Percentiles rank a stretch among this genome's conserved stretches.
Conservation (phyloP, 2,888 invertebrate genomes). For the Camponotus fellah region DNA sequence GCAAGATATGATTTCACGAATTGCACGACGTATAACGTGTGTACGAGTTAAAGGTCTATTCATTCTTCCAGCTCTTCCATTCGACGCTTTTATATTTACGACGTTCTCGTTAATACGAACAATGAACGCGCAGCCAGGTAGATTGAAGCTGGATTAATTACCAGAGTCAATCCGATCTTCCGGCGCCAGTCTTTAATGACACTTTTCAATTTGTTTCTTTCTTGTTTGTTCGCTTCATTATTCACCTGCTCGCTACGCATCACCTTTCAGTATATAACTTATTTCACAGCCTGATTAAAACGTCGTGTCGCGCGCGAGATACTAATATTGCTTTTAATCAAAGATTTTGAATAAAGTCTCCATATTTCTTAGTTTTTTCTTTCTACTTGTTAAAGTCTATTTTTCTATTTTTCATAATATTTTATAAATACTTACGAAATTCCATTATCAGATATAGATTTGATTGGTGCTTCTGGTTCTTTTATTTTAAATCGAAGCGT, state of each 20-base stretch:
- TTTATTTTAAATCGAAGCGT: background rate
- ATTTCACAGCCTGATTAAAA: conserved; percentile 14
- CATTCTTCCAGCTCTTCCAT: background rate
- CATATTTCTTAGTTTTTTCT: background rate
- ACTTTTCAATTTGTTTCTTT: conserved; percentile 66
- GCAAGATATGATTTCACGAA: background rate
- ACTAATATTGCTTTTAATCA: conserved; percentile 7
- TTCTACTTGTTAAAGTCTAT: background rate
- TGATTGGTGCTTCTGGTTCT: background rate
- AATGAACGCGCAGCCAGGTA: conserved; percentile 30
- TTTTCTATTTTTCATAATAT: background rate
- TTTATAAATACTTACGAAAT: background rate
- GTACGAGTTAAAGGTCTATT: background rate
- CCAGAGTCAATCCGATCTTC: conserved; percentile 42
- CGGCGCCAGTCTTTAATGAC: conserved; percentile 61
- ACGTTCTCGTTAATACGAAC: background rate
- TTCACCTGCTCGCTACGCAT: background rate
- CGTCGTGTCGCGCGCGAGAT: background rate
- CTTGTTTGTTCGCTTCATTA: conserved; percentile 40
- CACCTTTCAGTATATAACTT: background rate
- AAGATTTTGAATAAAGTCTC: background rate
- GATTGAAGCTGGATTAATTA: conserved; percentile 66
- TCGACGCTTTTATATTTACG: conserved; percentile 3
- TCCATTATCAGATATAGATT: background rate
- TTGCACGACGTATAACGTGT: background rate